Evolutionary conservation across 2,888 invertebrate species (phyloP).

Genomic region (Eledona agricola): DNA sequence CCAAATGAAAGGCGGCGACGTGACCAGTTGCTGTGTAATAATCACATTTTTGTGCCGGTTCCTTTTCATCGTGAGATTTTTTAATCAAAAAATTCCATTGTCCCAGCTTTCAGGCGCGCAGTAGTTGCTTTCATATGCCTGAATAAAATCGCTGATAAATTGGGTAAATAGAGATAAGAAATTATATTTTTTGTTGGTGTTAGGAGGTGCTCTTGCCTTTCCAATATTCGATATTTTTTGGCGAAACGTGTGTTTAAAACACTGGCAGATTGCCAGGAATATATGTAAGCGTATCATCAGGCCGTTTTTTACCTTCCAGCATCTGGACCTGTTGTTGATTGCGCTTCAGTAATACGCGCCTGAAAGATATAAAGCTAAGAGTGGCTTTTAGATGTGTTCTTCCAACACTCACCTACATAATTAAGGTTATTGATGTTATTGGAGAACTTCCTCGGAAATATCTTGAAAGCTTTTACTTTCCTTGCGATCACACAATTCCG

Average conservation of each 20-base stretch:
- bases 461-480: constrained; percentile 50
- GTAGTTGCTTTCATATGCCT: too few species aligned
- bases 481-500: constrained; percentile 46
- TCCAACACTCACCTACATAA: constrained; percentile 50
- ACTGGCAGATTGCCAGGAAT: constrained; percentile 35
- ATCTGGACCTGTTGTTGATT: constrained; percentile 52
- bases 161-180: constrained; percentile 4
- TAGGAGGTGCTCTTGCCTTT: constrained; percentile 26
- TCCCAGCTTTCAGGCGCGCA: too few species aligned
- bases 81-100: too few species aligned
- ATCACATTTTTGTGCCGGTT: not conserved
- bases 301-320: constrained; percentile 45
- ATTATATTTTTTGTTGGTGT: constrained; percentile 8
- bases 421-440: constrained; percentile 51
- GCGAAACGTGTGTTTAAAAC: constrained; percentile 35
- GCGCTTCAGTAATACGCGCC: constrained; percentile 43
- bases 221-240: constrained; percentile 31
- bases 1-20: constrained; percentile 2
- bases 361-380: constrained; percentile 47
- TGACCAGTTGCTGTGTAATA: not conserved
- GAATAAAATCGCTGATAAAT: not conserved
- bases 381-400: constrained; percentile 48
- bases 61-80: too few species aligned
- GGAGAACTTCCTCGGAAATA: constrained; percentile 43
- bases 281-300: constrained; percentile 35